Conservation (phyloP, 1,140 invertebrate genomes). For the Plectrocnemia conspersa region DNA sequence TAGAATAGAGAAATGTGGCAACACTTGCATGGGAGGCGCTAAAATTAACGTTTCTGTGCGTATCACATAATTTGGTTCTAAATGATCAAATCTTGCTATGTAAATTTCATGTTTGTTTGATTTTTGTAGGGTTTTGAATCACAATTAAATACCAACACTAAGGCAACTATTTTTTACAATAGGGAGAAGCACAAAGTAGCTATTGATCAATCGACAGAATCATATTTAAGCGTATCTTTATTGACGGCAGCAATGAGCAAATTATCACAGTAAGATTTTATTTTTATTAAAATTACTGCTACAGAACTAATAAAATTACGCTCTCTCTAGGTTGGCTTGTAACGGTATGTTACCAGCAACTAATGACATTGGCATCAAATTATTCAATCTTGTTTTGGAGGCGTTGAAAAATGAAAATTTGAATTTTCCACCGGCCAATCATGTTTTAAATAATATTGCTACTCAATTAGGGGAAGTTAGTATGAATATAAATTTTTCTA, state of each 20-base stretch:
- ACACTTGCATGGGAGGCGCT: constrained; percentile 15
- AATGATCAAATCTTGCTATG: neutral
- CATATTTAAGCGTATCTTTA: constrained; percentile 20
- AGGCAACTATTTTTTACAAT: constrained; percentile 20
- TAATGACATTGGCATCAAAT: constrained; percentile 14
- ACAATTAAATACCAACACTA: constrained; percentile 12
- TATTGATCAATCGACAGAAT: constrained; percentile 17
- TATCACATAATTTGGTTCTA: constrained; percentile 9
- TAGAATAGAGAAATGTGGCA: constrained; percentile 15
- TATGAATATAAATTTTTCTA: neutral
- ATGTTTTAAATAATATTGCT: constrained; percentile 25
- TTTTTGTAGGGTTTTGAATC: constrained; percentile 24
- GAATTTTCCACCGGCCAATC: constrained; percentile 29
- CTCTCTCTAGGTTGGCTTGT: constrained; percentile 23
- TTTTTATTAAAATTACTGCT: neutral
- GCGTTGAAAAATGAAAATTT: constrained; percentile 24
- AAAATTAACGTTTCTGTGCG: constrained; percentile 18
- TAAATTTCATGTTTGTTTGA: neutral
- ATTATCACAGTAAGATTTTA: constrained; percentile 25
- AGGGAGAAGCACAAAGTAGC: constrained; percentile 18
- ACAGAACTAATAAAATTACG: constrained; percentile 4
- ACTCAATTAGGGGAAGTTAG: constrained; percentile 31
- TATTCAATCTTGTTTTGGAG: constrained; percentile 27
- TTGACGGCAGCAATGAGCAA: constrained; percentile 27
- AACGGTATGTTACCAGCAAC: constrained; percentile 17